Percentiles rank a stretch among this genome's conserved stretches.
phyloP scores from a whole-genome alignment of 2,888 invertebrate genomes.

The Vanessa cardui region DNA sequence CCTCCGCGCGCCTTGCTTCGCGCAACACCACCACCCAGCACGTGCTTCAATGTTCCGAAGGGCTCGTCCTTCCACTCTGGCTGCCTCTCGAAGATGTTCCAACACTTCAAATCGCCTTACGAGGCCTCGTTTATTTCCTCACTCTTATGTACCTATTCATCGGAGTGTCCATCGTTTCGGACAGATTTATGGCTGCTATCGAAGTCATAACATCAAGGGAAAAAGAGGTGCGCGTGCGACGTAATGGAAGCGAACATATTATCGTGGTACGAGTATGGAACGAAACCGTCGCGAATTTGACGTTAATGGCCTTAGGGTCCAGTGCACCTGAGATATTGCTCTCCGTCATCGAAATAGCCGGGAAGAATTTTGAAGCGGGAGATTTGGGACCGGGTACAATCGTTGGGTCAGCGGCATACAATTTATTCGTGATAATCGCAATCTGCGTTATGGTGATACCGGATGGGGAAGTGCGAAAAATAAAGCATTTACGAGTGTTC shows the following conservation, averaged over 20 bases:
- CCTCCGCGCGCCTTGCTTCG: slow-evolving; percentile 64
- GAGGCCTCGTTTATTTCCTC: slow-evolving; percentile 95
- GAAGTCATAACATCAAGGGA: slow-evolving; percentile 99
- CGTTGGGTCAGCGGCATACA: slow-evolving; percentile 99
- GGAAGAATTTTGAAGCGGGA: slow-evolving; percentile 96
- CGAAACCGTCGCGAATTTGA: slow-evolving; percentile 99
- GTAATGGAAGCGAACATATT: slow-evolving; percentile 94
- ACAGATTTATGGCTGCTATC: slow-evolving; percentile 99
- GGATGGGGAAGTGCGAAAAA: slow-evolving; percentile 93
- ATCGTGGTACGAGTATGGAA: slow-evolving; percentile 98
- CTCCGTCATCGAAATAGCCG: slow-evolving; percentile 98
- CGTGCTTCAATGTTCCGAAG: slow-evolving; percentile 87
- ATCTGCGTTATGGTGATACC: slow-evolving; percentile 97
- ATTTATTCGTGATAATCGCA: slow-evolving; percentile 98
- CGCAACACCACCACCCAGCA: slow-evolving; percentile 68
- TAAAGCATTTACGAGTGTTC: slow-evolving; percentile 98
- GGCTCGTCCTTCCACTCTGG: slow-evolving; percentile 95
- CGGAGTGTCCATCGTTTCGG: slow-evolving; percentile 99
- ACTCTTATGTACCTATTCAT: slow-evolving; percentile 97
- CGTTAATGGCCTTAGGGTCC: slow-evolving; percentile 99
- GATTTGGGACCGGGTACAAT: slow-evolving; percentile 99
- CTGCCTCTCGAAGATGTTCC: slow-evolving; percentile 89
- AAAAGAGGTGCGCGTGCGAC: slow-evolving; percentile 95
- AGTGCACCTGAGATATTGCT: slow-evolving; percentile 99
- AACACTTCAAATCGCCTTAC: slow-evolving; percentile 88